Evolutionary conservation across 1,140 invertebrate species (phyloP).

Genomic region (Magallana angulata): DNA sequence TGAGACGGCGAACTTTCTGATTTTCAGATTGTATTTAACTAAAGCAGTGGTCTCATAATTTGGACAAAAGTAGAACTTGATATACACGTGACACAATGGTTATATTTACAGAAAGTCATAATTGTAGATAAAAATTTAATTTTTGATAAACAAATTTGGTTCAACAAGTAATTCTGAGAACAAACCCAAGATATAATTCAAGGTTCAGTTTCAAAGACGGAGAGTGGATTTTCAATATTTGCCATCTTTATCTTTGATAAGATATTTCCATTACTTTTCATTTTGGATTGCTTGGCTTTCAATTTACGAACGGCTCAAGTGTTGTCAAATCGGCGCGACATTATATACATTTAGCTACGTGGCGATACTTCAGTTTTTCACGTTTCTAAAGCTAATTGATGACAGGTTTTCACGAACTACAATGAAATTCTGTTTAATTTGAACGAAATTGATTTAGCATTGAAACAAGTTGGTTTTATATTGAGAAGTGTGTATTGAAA

Average conservation of each 20-base stretch:
- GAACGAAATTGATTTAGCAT: background rate
- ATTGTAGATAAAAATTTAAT: no score
- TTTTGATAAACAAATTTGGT: background rate
- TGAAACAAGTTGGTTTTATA: background rate
- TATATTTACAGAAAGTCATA: no score
- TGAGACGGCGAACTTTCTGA: no score
- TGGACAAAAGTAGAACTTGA: no score
- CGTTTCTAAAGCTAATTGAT: background rate
- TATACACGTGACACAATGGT: no score
- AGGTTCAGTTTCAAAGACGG: background rate
- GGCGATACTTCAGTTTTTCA: background rate
- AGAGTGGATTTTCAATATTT: conserved; percentile 22
- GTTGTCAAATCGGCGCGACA: background rate
- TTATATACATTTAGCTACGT: background rate
- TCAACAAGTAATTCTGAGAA: background rate
- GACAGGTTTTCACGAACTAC: background rate
- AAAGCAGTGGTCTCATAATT: no score
- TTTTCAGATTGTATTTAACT: no score
- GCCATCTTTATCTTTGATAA: conserved; percentile 11
- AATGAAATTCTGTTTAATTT: background rate
- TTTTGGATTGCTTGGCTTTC: conserved; percentile 2
- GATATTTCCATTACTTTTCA: conserved; percentile 17
- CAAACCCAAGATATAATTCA: background rate
- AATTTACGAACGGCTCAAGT: background rate
- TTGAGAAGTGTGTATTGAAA: no score